A percentile compares a stretch with the other conserved stretches of the same genome.
Conservation (phyloP, 2,113 vertebrate species). For the Clarias magur region DNA sequence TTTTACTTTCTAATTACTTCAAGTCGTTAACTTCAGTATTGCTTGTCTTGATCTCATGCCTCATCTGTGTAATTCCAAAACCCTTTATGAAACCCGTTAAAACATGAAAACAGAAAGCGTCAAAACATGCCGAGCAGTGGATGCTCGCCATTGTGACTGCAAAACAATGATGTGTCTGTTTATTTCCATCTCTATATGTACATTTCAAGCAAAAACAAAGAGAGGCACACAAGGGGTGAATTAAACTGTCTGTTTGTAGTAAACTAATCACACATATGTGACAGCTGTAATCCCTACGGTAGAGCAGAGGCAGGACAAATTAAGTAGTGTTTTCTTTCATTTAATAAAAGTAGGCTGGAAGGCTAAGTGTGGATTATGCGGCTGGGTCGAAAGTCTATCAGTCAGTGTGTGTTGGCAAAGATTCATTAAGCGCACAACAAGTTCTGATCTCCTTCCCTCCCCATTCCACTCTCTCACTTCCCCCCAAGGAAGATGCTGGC, state of each 20-base stretch:
- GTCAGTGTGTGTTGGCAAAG: not conserved
- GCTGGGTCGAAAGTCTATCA: conserved; percentile 14
- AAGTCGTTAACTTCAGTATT: not conserved
- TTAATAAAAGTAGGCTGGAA: conserved; percentile 41
- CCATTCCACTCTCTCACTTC: not conserved
- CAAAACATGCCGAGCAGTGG: not conserved
- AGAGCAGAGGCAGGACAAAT: conserved; percentile 8
- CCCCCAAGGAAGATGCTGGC: not conserved
- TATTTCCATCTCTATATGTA: not conserved
- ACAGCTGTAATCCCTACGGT: not conserved
- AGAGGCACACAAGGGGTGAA: not conserved
- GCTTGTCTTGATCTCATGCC: not conserved
- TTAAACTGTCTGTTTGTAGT: not conserved
- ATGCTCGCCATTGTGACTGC: not conserved
- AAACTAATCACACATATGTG: conserved; percentile 10
- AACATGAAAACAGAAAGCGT: not conserved
- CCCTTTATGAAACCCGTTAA: not conserved
- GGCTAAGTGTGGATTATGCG: conserved; percentile 22
- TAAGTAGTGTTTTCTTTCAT: conserved; percentile 31
- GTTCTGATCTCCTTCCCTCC: conserved; percentile 8
- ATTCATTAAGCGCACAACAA: not conserved
- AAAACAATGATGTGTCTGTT: not conserved
- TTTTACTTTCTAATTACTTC: not conserved
- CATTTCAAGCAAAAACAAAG: not conserved
- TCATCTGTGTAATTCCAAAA: not conserved